These are phyloP conservation scores for Vidua chalybeata DNA, from an alignment of 2,113 vertebrate genomes.

Conservation along the genomic window DNA sequence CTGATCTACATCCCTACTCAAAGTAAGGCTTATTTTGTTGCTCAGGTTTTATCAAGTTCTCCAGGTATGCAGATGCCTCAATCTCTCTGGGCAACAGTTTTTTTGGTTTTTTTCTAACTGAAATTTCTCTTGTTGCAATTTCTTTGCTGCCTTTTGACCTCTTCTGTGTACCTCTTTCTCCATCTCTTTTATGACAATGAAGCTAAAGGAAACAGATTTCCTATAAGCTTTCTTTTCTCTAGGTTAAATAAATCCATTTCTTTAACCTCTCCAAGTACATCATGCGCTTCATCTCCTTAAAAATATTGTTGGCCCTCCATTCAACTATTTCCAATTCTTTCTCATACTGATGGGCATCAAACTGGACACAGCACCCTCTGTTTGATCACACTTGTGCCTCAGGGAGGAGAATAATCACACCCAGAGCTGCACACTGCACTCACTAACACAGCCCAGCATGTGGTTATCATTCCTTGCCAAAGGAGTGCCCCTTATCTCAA, in stretches of 20 bases:
- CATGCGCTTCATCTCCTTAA: neutral
- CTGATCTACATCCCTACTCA: neutral
- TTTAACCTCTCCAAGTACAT: neutral
- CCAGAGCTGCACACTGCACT: neutral
- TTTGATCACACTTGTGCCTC: neutral
- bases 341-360: neutral
- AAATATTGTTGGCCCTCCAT: neutral
- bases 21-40: neutral
- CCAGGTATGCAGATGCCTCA: neutral
- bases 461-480: neutral
- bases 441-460: neutral
- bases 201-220: neutral
- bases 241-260: neutral
- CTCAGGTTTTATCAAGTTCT: neutral
- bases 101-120: neutral
- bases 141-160: neutral
- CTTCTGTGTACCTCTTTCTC: neutral
- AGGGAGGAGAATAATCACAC: neutral
- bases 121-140: neutral
- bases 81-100: fast-evolving
- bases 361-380: neutral
- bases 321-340: neutral
- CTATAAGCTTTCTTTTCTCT: neutral
- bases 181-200: neutral
- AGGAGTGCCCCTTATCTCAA: neutral